Evolutionary conservation across 2,888 invertebrate genomes (phyloP).

Genomic region (Acheta domesticus): DNA sequence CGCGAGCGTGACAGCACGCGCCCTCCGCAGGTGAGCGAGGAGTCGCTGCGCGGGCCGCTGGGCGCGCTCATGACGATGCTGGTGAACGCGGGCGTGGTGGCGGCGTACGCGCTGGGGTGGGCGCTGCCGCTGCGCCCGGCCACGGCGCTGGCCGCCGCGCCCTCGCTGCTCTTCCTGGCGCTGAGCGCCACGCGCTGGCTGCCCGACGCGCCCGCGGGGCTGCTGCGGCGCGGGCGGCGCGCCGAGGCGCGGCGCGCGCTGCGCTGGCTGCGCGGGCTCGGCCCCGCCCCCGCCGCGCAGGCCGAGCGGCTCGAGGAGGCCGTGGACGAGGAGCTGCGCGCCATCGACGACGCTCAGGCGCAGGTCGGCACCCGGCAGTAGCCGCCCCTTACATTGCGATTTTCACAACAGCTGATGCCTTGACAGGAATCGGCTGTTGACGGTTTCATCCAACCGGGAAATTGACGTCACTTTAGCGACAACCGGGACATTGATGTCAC

Average conservation of each 20-base stretch:
- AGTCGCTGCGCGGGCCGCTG: background rate
- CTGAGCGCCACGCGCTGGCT: slow-evolving; percentile 38
- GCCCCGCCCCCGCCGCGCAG: no score
- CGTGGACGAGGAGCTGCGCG: no score
- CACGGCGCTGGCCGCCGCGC: background rate
- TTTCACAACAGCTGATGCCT: no score
- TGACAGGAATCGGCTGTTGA: no score
- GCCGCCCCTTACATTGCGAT: no score
- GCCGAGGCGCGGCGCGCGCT: slow-evolving; percentile 55
- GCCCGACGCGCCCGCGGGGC: slow-evolving; percentile 60
- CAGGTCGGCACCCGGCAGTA: no score
- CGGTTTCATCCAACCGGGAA: no score
- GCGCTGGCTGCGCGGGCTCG: slow-evolving; percentile 50
- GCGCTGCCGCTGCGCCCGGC: background rate
- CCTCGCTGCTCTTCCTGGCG: background rate
- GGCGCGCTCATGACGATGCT: background rate
- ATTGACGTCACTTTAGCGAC: no score
- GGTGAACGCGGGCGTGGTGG: slow-evolving; percentile 22
- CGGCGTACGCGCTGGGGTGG: background rate
- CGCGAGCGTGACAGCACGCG: no score
- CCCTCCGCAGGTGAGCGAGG: background rate
- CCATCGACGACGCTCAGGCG: no score
- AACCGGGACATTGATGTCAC: no score
- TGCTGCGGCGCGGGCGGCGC: slow-evolving; percentile 54
- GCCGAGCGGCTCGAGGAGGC: no score